Percentiles rank a stretch among this genome's conserved stretches.
phyloP scores from a whole-genome alignment of 2,888 invertebrate species.

The Crossocerus cetratus region DNA sequence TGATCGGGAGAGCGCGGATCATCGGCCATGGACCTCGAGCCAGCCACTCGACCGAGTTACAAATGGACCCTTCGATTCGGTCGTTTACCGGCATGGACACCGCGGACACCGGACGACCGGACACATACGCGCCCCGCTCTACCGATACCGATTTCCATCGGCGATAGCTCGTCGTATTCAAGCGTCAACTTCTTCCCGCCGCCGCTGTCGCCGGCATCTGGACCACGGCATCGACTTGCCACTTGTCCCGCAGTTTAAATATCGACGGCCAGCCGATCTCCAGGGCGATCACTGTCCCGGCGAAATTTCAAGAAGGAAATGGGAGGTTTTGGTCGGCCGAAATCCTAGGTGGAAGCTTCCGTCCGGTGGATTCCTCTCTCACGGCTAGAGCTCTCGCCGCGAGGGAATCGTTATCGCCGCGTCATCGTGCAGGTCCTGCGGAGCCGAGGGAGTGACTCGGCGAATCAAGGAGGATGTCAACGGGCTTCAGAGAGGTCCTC shows the following conservation, averaged over 20 bases:
- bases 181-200: background rate
- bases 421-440: conserved; percentile 51
- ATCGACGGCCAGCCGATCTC: background rate
- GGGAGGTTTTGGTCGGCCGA: conserved; percentile 11
- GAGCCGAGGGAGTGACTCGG: conserved; percentile 48
- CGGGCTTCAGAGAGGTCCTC: conserved; percentile 43
- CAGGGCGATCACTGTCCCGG: too few relatives aligned
- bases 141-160: conserved; percentile 14
- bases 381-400: conserved; percentile 38
- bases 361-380: conserved; percentile 54
- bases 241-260: background rate
- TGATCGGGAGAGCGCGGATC: conserved; percentile 20
- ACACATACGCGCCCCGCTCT: conserved; percentile 31
- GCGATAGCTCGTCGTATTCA: conserved; percentile 13
- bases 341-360: conserved; percentile 48
- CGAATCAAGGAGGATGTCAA: conserved; percentile 56
- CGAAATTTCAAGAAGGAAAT: background rate
- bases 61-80: conserved; percentile 50
- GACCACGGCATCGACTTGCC: too few relatives aligned
- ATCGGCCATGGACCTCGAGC: conserved; percentile 30
- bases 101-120: conserved; percentile 34
- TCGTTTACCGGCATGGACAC: conserved; percentile 42
- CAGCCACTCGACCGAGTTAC: conserved; percentile 34
- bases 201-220: too few relatives aligned
- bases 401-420: conserved; percentile 43